Percentiles rank a stretch among this genome's conserved stretches.
These are phyloP conservation scores for Pomacea canaliculata DNA, from an alignment of 2,888 invertebrate species.

Conservation along the genomic window DNA sequence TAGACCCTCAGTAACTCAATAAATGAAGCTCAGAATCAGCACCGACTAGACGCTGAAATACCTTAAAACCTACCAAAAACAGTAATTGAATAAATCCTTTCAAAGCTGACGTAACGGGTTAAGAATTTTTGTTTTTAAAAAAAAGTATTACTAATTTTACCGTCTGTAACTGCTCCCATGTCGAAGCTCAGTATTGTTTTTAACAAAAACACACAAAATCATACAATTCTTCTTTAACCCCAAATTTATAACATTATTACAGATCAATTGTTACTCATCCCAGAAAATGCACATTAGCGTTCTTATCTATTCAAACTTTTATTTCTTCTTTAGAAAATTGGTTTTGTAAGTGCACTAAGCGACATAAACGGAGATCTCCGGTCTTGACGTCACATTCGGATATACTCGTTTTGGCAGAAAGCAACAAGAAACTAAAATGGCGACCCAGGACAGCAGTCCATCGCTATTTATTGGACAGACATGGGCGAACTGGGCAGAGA, in stretches of 20 bases:
- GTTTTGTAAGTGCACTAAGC: background rate
- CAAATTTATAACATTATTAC: too few relatives aligned
- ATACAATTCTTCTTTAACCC: too few relatives aligned
- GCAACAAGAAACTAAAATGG: constrained; percentile 69
- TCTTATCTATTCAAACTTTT: too few relatives aligned
- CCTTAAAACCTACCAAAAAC: too few relatives aligned
- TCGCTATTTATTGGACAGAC: constrained; percentile 69
- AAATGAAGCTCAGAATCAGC: too few relatives aligned
- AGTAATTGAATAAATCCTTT: too few relatives aligned
- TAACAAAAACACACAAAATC: background rate
- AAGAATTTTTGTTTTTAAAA: too few relatives aligned
- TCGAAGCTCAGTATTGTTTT: background rate
- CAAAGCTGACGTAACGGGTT: too few relatives aligned
- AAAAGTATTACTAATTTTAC: background rate
- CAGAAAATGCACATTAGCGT: too few relatives aligned
- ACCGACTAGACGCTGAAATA: too few relatives aligned
- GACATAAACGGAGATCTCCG: constrained; percentile 39
- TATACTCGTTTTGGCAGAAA: constrained; percentile 61
- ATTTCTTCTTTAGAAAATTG: background rate
- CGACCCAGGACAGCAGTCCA: constrained; percentile 70
- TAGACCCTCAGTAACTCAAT: too few relatives aligned
- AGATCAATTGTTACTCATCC: too few relatives aligned
- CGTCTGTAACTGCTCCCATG: constrained; percentile 21
- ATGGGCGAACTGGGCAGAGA: constrained; percentile 68
- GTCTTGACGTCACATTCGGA: constrained; percentile 66